Base-by-base conservation (phyloP, 2,797 vertebrate genomes). In the Parauchenoglanis punctatus region DNA sequence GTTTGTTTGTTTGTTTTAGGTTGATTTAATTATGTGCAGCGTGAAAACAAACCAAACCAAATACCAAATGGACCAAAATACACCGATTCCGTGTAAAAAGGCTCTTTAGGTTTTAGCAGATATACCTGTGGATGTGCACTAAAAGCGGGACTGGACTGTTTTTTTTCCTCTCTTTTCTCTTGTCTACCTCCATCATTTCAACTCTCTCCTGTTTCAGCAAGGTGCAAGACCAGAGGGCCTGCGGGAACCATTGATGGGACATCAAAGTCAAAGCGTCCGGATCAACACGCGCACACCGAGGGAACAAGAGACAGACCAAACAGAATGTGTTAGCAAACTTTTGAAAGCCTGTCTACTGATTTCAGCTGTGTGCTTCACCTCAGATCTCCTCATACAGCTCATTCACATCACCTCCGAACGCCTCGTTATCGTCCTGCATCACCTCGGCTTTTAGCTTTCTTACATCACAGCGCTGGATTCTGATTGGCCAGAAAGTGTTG, bases 211-310 rank as follows among this genome's bases (percentile, higher is more conserved):
- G 28, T 56, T 83, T 87, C 44, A 17, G 61, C 85, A 90, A 91
- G 90, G 94, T 94, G 91, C 92, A 87, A 83, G 89, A 94, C 87
- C 90, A 89, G 87, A 90, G 89, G 90, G 90, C 56, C 92, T 94
- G 93, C 94, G 92, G 93, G 93, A 95, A 94, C 92, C 93, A 88
- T 61, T 91, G 94, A 91, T 89, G 90, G 95, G 95, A 95, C 92
- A 92, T 93, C 40, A 86, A 91, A 93, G 90, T 94, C 92, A 88
- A 91, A 91, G 93, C 92, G 73, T 82, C 89, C 84, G 56, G 85
- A 81, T 31, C 85, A 86, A 73, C 52, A 84, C 28, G 40, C 28
- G 28, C 35, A 61, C 35, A 35, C 1, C 4, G 65, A 68, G 54
- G 73, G 81, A 84, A 68, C 72, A 63, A 68, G 72, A 84, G 87